Percentiles rank a stretch among this genome's conserved stretches.
Conservation (phyloP, 1,140 invertebrate genomes). For the Idris sp. region DNA sequence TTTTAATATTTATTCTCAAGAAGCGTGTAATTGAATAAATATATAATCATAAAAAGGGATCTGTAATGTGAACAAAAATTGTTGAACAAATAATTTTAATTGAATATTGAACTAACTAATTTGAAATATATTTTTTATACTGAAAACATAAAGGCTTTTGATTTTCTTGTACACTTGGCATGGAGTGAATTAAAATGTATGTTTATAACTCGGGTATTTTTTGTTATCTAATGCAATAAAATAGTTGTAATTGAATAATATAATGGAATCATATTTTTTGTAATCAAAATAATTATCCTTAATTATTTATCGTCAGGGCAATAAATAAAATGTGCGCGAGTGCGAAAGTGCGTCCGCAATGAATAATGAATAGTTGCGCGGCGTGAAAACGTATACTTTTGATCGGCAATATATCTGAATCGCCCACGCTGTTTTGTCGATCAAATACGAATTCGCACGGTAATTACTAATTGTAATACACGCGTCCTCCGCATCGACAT, state of each 20-base stretch:
- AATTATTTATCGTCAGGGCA: conserved; percentile 14
- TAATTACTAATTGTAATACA: conserved; percentile 64
- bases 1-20: conserved; percentile 13
- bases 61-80: too few species aligned
- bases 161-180: too few species aligned
- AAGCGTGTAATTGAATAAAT: background rate
- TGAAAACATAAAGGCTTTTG: too few species aligned
- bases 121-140: too few species aligned
- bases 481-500: conserved; percentile 43
- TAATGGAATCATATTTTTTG: too few species aligned
- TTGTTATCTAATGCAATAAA: too few species aligned
- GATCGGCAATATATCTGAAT: conserved; percentile 46
- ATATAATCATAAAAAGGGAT: too few species aligned
- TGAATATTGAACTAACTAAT: too few species aligned
- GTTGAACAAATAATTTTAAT: too few species aligned
- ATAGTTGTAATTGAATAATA: too few species aligned
- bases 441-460: conserved; percentile 58
- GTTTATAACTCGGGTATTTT: too few species aligned
- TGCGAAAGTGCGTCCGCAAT: conserved; percentile 13
- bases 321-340: conserved; percentile 30
- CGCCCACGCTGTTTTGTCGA: conserved; percentile 46
- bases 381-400: conserved; percentile 50
- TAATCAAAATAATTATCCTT: conserved; percentile 27
- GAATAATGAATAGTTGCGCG: conserved; percentile 31
- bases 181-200: too few species aligned